Percentiles rank a stretch among this genome's conserved stretches.
phyloP scores from a whole-genome alignment of 2,113 vertebrate species.

The Malurus cyaneus region DNA sequence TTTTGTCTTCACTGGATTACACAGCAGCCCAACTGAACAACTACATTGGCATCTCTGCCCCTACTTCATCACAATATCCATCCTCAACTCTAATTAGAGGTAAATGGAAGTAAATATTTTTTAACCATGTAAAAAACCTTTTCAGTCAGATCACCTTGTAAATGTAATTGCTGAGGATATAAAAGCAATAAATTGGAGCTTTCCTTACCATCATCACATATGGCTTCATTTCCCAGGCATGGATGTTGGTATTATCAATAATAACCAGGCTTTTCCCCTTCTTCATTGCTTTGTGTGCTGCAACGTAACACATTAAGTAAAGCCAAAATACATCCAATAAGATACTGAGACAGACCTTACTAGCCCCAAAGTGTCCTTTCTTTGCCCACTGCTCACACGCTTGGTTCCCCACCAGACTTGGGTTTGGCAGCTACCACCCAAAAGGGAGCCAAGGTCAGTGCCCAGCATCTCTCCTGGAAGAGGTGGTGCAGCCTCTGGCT shows the following conservation, averaged over 20 bases:
- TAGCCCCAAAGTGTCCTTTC: not conserved
- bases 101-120: not conserved
- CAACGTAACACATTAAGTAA: conserved; percentile 67
- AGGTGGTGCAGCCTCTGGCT: not conserved
- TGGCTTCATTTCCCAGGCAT: conserved; percentile 84
- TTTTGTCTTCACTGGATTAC: not conserved
- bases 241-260: conserved; percentile 84
- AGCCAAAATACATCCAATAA: not conserved
- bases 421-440: not conserved
- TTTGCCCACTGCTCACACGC: rapidly evolving
- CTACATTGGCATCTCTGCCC: not conserved
- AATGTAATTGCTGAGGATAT: conserved; percentile 6
- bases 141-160: not conserved
- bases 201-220: conserved; percentile 82
- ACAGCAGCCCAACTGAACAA: not conserved
- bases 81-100: not conserved
- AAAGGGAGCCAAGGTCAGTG: rapidly evolving
- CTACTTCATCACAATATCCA: not conserved
- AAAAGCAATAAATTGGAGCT: conserved; percentile 42
- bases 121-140: not conserved
- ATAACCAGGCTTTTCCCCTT: conserved; percentile 78
- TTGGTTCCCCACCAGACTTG: not conserved
- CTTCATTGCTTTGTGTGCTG: conserved; percentile 81
- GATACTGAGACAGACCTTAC: not conserved
- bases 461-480: not conserved